Conservation (phyloP, 2,797 vertebrate genomes). For the Gymnodraco acuticeps region DNA sequence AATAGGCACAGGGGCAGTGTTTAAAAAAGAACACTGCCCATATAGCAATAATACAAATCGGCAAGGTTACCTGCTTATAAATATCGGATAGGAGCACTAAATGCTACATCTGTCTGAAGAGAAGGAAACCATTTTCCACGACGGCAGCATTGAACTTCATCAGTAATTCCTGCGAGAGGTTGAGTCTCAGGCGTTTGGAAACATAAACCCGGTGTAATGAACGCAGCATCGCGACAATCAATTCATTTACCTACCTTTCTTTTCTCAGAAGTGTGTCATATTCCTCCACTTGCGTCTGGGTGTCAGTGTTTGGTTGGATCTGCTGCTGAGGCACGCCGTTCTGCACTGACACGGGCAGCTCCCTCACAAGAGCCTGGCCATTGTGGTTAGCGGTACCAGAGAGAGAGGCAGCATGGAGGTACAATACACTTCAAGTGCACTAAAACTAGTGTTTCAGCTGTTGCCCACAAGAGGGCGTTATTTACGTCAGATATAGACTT, state of each 20-base stretch:
- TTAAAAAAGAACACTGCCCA: too few species aligned
- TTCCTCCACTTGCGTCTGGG: slow-evolving; percentile 30
- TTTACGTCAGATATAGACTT: slow-evolving; percentile 7
- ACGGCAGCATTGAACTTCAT: slow-evolving; percentile 69
- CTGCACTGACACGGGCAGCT: slow-evolving; percentile 42
- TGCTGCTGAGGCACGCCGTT: slow-evolving; percentile 48
- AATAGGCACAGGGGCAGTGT: not conserved
- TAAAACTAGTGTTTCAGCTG: not conserved
- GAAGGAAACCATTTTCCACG: slow-evolving; percentile 46
- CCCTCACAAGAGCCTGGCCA: slow-evolving; percentile 65
- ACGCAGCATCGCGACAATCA: not conserved
- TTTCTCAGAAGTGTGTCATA: slow-evolving; percentile 37
- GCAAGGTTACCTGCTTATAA: not conserved
- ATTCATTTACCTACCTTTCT: slow-evolving; percentile 60
- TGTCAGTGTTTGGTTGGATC: not conserved
- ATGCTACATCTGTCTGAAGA: slow-evolving; percentile 30
- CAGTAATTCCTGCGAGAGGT: slow-evolving; percentile 53
- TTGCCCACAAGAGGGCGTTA: slow-evolving; percentile 64
- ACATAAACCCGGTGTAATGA: slow-evolving; percentile 6
- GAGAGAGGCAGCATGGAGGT: slow-evolving; percentile 67
- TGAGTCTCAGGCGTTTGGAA: slow-evolving; percentile 40
- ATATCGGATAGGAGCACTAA: not conserved
- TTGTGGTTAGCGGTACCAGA: slow-evolving; percentile 62
- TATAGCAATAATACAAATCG: not conserved
- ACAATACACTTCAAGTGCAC: slow-evolving; percentile 26